Conservation (phyloP, 2,113 vertebrate genomes). For the Brachypodius melanocephalos region DNA sequence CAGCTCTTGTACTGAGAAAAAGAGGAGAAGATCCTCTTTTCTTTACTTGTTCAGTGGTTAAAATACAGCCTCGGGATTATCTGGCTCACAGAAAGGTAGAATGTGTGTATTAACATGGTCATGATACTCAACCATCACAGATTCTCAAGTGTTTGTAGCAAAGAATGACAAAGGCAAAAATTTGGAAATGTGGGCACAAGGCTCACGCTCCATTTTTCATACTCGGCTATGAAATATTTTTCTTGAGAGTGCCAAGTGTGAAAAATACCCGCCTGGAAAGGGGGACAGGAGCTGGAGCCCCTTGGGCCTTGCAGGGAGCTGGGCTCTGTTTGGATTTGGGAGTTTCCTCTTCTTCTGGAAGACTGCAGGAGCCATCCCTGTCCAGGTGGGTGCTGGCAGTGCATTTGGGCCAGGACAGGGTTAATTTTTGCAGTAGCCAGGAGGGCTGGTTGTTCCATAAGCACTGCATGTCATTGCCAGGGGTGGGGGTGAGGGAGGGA, state of each 20-base stretch:
- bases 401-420: not conserved
- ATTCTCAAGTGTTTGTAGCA: not conserved
- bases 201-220: not conserved
- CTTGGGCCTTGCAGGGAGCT: too few species aligned
- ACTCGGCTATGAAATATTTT: not conserved
- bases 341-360: not conserved
- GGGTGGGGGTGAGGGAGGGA: not conserved
- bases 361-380: not conserved
- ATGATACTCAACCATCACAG: not conserved
- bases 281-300: accelerated
- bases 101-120: not conserved
- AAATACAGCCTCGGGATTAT: not conserved
- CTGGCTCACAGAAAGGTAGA: not conserved
- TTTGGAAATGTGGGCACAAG: not conserved
- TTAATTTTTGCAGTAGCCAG: not conserved
- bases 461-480: accelerated
- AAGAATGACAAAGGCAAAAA: not conserved
- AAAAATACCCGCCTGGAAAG: not conserved
- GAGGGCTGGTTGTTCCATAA: not conserved
- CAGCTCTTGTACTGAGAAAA: not conserved
- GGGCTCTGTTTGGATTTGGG: accelerated
- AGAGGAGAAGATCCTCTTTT: not conserved
- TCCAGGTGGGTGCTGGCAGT: not conserved
- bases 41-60: not conserved
- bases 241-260: not conserved